A percentile compares a stretch with the other conserved stretches of the same genome.
Conservation (phyloP, 92 coral and sea anemone genomes). For the Meandrina meandrites region DNA sequence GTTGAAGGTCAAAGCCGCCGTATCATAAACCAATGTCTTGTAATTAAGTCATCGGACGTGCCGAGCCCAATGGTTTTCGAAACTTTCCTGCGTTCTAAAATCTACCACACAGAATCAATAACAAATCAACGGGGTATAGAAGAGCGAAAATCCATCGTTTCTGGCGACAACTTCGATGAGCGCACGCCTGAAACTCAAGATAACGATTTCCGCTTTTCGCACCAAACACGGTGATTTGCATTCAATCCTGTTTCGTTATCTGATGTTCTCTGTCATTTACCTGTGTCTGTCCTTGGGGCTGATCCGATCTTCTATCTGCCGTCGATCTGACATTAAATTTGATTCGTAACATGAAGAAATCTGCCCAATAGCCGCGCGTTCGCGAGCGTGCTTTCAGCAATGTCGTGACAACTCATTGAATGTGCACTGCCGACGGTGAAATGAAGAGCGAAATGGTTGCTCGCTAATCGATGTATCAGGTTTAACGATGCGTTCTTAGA, state of each 20-base stretch:
- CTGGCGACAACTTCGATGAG: not conserved
- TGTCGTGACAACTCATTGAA: constrained; percentile 31
- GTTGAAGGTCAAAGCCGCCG: constrained; percentile 5
- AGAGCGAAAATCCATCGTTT: constrained; percentile 7
- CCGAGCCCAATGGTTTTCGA: not conserved
- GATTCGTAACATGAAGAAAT: constrained; percentile 41
- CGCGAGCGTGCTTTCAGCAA: not conserved
- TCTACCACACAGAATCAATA: not conserved
- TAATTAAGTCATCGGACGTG: not conserved
- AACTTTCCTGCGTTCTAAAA: not conserved
- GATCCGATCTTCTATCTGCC: constrained; percentile 28
- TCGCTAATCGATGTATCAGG: constrained; percentile 43
- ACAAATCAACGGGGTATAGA: not conserved
- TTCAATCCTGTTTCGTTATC: constrained; percentile 32
- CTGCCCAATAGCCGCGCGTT: not conserved
- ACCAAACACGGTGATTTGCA: constrained; percentile 15
- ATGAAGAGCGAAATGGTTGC: constrained; percentile 19
- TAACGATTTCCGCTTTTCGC: constrained; percentile 3
- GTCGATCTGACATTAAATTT: constrained; percentile 52
- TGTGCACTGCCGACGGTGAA: not conserved
- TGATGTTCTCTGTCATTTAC: constrained; percentile 15
- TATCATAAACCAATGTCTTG: constrained; percentile 24
- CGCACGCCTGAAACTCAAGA: constrained; percentile 25
- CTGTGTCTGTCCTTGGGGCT: constrained; percentile 34
- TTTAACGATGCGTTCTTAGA: constrained; percentile 39